Conservation (phyloP, 2,113 vertebrate species). For the Callopanchax toddi region DNA sequence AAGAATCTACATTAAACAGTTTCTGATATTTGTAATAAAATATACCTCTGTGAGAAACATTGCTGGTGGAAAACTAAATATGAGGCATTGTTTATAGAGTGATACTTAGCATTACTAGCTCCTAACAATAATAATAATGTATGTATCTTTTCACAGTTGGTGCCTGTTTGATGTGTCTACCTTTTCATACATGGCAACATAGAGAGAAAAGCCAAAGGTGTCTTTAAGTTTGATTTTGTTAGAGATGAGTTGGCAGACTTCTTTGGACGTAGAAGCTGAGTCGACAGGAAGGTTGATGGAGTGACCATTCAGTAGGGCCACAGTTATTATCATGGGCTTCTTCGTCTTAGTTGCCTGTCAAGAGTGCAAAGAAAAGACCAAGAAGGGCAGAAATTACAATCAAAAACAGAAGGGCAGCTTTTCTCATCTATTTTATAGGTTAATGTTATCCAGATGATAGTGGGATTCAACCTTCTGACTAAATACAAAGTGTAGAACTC, state of each 20-base stretch:
- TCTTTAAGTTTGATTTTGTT: slow-evolving; percentile 85
- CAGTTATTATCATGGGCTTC: slow-evolving; percentile 84
- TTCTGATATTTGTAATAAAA: background rate
- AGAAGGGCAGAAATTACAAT: no score
- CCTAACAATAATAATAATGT: no score
- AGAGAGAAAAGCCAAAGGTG: slow-evolving; percentile 92
- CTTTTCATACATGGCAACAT: slow-evolving; percentile 92
- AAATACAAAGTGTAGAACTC: no score
- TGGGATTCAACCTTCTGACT: no score
- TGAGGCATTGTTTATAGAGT: background rate
- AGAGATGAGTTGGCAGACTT: slow-evolving; percentile 86
- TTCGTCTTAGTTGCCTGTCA: slow-evolving; percentile 91
- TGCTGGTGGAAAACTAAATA: no score
- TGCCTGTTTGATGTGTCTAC: slow-evolving; percentile 58
- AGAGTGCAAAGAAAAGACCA: background rate
- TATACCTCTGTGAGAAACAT: background rate
- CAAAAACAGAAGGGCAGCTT: no score
- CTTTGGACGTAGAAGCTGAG: slow-evolving; percentile 89
- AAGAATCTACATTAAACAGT: no score
- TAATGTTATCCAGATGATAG: no score
- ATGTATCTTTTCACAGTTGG: background rate
- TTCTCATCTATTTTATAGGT: no score
- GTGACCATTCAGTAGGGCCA: slow-evolving; percentile 86
- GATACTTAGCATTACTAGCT: no score
- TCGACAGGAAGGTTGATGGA: slow-evolving; percentile 85